phyloP scores from a whole-genome alignment of 2,888 invertebrate species.

The Netelia melanura region DNA sequence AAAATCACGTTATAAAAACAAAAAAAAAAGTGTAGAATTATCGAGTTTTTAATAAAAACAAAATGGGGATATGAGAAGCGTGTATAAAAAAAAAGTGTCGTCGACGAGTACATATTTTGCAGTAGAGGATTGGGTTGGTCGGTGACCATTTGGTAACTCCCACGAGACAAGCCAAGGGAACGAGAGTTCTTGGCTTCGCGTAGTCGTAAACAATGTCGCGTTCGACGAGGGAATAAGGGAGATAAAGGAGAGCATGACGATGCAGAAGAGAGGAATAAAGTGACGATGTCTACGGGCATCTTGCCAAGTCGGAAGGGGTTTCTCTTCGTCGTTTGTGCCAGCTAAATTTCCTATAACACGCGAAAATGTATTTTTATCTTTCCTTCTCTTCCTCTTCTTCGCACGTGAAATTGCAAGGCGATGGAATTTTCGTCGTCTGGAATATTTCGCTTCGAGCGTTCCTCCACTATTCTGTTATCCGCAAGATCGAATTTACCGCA shows the following conservation, averaged over 20 bases:
- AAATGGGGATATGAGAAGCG: slow-evolving; percentile 10
- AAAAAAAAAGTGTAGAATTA: slow-evolving; percentile 36
- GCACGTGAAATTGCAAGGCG: slow-evolving; percentile 38
- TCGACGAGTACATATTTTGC: not conserved
- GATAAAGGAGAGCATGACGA: slow-evolving; percentile 18
- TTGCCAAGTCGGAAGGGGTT: slow-evolving; percentile 61
- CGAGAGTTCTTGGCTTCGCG: slow-evolving; percentile 39
- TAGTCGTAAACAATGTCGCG: slow-evolving; percentile 17
- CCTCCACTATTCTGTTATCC: not conserved
- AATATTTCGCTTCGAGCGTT: slow-evolving; percentile 22
- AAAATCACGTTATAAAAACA: slow-evolving; percentile 58
- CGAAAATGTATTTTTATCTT: slow-evolving; percentile 61
- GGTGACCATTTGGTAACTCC: slow-evolving; percentile 38
- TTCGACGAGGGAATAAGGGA: slow-evolving; percentile 22
- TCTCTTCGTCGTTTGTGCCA: slow-evolving; percentile 43
- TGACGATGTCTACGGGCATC: slow-evolving; percentile 47
- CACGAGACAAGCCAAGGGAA: not conserved
- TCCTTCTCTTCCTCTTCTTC: not conserved
- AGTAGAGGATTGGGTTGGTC: not conserved
- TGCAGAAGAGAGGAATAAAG: slow-evolving; percentile 41
- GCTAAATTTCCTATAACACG: slow-evolving; percentile 49
- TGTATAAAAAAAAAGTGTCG: not conserved
- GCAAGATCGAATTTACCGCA: not conserved
- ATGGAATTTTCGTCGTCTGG: slow-evolving; percentile 37
- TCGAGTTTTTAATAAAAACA: slow-evolving; percentile 55